Evolutionary conservation across 1,140 invertebrate species (phyloP).

Genomic region (Helicoverpa armigera): DNA sequence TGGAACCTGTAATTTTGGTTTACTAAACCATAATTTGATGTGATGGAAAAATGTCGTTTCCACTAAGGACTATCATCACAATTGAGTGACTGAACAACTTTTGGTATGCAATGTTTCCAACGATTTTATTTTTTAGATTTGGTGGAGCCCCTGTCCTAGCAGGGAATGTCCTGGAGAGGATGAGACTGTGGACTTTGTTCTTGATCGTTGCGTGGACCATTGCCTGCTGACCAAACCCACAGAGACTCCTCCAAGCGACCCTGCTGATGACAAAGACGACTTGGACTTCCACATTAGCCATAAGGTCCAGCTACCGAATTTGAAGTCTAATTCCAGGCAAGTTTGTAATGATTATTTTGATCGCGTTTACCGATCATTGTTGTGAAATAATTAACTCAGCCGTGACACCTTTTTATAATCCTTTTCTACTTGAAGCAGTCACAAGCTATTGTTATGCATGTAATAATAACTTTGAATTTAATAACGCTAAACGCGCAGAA

Average conservation of each 20-base stretch:
- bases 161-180: constrained; percentile 91
- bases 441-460: not conserved
- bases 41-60: constrained; percentile 1
- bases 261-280: constrained; percentile 84
- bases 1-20: constrained; percentile 36
- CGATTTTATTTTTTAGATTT: constrained; percentile 84
- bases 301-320: constrained; percentile 80
- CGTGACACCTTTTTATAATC: not conserved
- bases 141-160: constrained; percentile 93
- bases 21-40: not conserved
- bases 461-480: constrained; percentile 22
- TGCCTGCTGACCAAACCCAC: constrained; percentile 87
- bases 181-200: constrained; percentile 89
- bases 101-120: not conserved
- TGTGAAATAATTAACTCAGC: not conserved
- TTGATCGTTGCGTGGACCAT: constrained; percentile 90
- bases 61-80: not conserved
- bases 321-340: constrained; percentile 72
- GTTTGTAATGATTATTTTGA: not conserved
- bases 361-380: not conserved
- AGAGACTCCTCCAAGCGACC: constrained; percentile 71
- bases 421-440: not conserved
- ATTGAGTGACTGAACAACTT: not conserved
- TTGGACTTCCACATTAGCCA: constrained; percentile 85
- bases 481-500: constrained; percentile 26